A percentile compares a stretch with the other conserved stretches of the same genome.
Conservation (phyloP, 2,797 vertebrate species). For the Chloroceryle amazona region DNA sequence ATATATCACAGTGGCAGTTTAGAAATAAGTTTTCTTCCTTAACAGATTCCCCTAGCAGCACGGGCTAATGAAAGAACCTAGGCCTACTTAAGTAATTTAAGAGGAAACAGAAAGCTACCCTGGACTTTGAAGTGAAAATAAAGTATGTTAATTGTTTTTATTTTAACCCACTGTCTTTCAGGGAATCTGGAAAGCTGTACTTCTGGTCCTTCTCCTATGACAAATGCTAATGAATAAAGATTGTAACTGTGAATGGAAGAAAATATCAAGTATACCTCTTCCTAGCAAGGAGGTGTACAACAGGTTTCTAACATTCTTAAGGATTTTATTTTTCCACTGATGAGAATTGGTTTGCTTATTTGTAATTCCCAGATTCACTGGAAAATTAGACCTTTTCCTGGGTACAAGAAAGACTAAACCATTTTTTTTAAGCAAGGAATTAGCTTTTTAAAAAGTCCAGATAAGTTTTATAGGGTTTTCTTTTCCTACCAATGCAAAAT, state of each 20-base stretch:
- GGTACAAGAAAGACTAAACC: background rate
- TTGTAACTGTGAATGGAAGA: background rate
- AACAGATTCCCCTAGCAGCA: background rate
- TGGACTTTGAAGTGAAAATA: background rate
- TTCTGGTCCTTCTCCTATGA: background rate
- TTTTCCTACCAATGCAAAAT: background rate
- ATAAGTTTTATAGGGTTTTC: background rate
- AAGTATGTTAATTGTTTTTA: background rate
- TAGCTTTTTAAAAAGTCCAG: background rate
- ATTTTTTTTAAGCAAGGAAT: background rate
- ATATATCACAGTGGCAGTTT: background rate
- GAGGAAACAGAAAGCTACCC: background rate
- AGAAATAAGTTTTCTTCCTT: background rate
- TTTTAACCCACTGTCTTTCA: conserved; percentile 77
- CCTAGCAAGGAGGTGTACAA: background rate
- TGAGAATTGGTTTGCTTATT: background rate
- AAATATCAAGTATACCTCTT: background rate
- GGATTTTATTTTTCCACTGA: conserved; percentile 20
- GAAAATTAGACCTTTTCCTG: conserved; percentile 17
- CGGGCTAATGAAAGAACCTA: background rate
- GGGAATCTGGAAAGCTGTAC: conserved; percentile 69
- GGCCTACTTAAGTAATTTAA: background rate
- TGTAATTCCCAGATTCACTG: conserved; percentile 47
- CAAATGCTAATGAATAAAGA: conserved; percentile 31
- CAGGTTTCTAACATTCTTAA: background rate